phyloP scores from a whole-genome alignment of 2,113 vertebrate species.

The Ptilonorhynchus violaceus region DNA sequence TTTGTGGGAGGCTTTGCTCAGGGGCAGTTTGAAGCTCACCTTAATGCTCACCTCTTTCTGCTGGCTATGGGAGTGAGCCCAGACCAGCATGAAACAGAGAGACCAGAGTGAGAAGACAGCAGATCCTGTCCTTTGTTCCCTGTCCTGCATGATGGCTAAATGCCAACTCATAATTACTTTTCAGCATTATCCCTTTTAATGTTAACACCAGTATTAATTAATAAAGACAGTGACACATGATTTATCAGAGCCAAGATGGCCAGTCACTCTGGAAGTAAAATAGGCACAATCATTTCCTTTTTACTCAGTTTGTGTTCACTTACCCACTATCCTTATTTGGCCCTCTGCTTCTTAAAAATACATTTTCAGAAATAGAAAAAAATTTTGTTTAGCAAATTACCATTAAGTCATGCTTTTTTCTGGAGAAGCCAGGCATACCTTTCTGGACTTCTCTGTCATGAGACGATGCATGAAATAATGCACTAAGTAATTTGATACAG shows the following conservation, averaged over 20 bases:
- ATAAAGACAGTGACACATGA: not conserved
- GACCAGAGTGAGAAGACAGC: not conserved
- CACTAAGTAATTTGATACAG: slow-evolving; percentile 65
- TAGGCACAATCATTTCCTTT: not conserved
- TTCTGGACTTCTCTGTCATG: slow-evolving; percentile 51
- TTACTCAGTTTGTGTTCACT: not conserved
- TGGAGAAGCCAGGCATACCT: slow-evolving; percentile 7
- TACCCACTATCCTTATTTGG: not conserved
- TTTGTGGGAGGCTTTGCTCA: not conserved
- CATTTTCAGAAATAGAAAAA: not conserved
- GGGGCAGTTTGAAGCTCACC: not conserved
- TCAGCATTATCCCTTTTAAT: not conserved
- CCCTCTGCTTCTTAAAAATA: slow-evolving; percentile 20
- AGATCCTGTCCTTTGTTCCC: not conserved
- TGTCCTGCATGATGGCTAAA: not conserved
- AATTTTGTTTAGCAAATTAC: slow-evolving; percentile 54
- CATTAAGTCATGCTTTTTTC: slow-evolving; percentile 18
- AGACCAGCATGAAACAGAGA: not conserved
- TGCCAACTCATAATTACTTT: not conserved
- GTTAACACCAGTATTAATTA: not conserved
- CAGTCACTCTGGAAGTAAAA: not conserved
- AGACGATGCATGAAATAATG: slow-evolving; percentile 56
- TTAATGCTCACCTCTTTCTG: not conserved
- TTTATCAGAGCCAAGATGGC: not conserved
- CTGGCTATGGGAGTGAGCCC: not conserved